Percentiles rank a stretch among this genome's conserved stretches.
Conservation (phyloP, 2,113 vertebrate species). For the Oncorhynchus mykiss region DNA sequence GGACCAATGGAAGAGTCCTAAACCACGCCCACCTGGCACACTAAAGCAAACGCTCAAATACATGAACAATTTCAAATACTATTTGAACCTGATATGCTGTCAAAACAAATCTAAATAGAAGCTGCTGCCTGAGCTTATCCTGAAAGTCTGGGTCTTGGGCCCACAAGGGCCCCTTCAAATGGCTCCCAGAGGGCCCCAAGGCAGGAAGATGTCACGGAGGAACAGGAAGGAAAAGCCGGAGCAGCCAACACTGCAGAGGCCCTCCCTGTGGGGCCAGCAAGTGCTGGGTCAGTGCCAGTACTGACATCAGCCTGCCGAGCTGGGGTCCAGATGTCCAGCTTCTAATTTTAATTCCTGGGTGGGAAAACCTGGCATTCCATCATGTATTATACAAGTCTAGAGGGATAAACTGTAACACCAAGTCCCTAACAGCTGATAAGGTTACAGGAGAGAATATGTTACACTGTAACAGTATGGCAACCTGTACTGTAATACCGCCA, state of each 20-base stretch:
- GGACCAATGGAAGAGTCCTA: too few species aligned
- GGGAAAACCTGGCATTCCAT: conserved; percentile 18
- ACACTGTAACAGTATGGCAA: neutral
- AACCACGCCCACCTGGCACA: too few species aligned
- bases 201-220: conserved; percentile 91
- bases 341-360: conserved; percentile 48
- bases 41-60: too few species aligned
- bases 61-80: too few species aligned
- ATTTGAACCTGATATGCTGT: conserved; percentile 44
- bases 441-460: neutral
- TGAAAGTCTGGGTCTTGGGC: conserved; percentile 36
- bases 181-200: conserved; percentile 73
- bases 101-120: conserved; percentile 47
- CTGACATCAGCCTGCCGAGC: conserved; percentile 82
- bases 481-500: too few species aligned
- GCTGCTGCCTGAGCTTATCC: conserved; percentile 56
- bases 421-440: neutral
- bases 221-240: conserved; percentile 83
- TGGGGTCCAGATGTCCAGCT: conserved; percentile 45
- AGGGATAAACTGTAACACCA: neutral
- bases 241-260: conserved; percentile 59
- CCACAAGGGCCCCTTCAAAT: conserved; percentile 62
- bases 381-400: neutral
- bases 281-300: conserved; percentile 77
- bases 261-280: conserved; percentile 78